A percentile compares a stretch with the other conserved stretches of the same genome.
These are phyloP conservation scores for Portunus trituberculatus DNA, from an alignment of 1,140 invertebrate species.

Conservation along the genomic window DNA sequence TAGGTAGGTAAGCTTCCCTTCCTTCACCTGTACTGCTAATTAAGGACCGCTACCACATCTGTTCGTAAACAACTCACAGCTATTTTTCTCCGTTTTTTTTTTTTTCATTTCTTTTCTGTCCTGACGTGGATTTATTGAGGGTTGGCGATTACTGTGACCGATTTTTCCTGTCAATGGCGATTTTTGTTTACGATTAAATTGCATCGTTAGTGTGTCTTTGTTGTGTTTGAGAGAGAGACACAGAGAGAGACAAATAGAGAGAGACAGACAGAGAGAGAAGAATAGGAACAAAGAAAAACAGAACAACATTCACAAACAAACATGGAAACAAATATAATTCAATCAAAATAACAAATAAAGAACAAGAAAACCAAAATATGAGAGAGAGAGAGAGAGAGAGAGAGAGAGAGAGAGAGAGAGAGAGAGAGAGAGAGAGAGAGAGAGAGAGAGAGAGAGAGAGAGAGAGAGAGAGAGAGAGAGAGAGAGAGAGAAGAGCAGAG, in stretches of 20 bases:
- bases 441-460: slow-evolving; percentile 40
- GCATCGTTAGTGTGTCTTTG: background rate
- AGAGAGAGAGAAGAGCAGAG: no score
- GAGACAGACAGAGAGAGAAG: background rate
- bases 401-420: no score
- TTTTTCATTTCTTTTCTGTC: background rate
- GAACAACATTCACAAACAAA: background rate
- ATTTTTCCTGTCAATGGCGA: background rate
- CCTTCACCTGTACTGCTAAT: slow-evolving; percentile 17
- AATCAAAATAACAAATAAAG: no score
- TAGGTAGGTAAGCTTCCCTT: background rate
- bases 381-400: background rate
- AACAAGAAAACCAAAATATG: no score
- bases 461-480: no score
- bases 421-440: slow-evolving; percentile 40
- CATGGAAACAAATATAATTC: no score
- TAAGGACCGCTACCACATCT: background rate
- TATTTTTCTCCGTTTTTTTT: no score
- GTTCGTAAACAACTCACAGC: background rate
- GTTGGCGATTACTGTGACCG: background rate
- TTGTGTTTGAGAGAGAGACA: background rate
- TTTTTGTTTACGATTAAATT: no score
- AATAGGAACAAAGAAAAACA: background rate
- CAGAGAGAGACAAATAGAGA: background rate
- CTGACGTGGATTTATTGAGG: background rate